Evolutionary conservation across 2,888 invertebrate species (phyloP), one percentile per base, ranked within the genome.

Genomic region (Dioctria linearis): DNA sequence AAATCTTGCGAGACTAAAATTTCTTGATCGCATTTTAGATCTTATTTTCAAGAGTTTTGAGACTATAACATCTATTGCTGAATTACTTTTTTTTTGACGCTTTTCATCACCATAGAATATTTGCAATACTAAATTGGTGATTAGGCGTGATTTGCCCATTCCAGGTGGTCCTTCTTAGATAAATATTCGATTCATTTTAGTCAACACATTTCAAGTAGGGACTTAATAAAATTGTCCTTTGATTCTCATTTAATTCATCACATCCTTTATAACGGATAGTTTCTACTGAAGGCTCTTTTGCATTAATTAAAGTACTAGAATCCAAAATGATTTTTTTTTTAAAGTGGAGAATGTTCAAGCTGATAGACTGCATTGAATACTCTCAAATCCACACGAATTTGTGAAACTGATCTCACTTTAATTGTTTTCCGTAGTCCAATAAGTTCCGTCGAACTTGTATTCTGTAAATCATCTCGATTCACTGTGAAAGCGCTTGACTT

Each of bases 121-220:
- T 84, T 95, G 92, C 83, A 93, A 90, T 0, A 95, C 91, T 76
- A 96, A 91, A 81, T 94, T 93, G 3, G 93, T 91, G 80, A 97
- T 95, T 0, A 96, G 93, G 83, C 92, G 91, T 0, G 96, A 94
- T 89, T 97, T 97, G 83, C 97, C 97, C 3, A 96, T 96, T 54
- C 96, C 96, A 0, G 95, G 96, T 0, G 96, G 96, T 0, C 97
- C 97, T 86, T 96, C 94, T 92, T 84, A 96, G 90, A 84, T 93
- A 93, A 83, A 97, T 90, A 84, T 92, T 92, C 0, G 94, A 92
- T 49, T 89, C 86, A 3, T 85, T 81, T 57, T 85, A 85, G 65
- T 90, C 87, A 11, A 90, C 85, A 40, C 91, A 88, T 43, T 91
- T 87, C 57, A 88, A 86, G 37, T 90, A 89, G 0, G 91, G 90